Base-by-base conservation (phyloP, 2,113 vertebrate genomes). In the Phycodurus eques region DNA sequence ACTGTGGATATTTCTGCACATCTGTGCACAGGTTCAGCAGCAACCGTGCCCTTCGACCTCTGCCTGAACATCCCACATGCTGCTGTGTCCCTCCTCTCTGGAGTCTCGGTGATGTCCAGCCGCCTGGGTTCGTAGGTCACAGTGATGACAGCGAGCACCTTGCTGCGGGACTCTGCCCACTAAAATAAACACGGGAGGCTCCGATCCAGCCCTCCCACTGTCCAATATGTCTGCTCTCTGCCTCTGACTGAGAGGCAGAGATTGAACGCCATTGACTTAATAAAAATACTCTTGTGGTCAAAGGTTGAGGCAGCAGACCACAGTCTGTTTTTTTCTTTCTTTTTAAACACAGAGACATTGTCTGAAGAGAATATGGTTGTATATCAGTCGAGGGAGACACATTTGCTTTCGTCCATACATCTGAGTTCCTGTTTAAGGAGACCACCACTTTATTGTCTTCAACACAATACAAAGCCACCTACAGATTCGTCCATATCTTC, bases 131-230 rank as follows among this genome's bases (percentile, higher is more conserved):
- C 88, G 63, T 69, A 91, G 91, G 91, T 93, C 91, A 85, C 68
- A 8, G 84, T 15, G 91, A 89, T 93, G 92, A 93, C 92, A 93
- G 91, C 82, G 49, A 88, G 92, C 90, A 91, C 90, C 92, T 92
- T 90, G 88, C 91, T 92, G 91, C 73, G 90, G 91, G 88, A 87
- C 83, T 88, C 80, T 81, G 72, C 82, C 83, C 85, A 83, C 66
- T 79, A 91, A 93, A 91, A 88, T 90, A 91, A 93, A 93, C 90
- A 91, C 74, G 78, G 76, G 68, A 80, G 86, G 80, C 70, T 74
- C 72, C 69, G 69, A 69, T 83, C 20, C 67, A 60, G 75, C 72
- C 78, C 79, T 76, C 84, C 76, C 61, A 80, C 59, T 61, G 31
- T 61, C 31, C 82, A 72, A 49, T 80, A 80, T 78, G 80, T 80